These are phyloP conservation scores for Drosophila meridionalis DNA, from an alignment of 2,888 invertebrate genomes.

Conservation along the genomic window DNA sequence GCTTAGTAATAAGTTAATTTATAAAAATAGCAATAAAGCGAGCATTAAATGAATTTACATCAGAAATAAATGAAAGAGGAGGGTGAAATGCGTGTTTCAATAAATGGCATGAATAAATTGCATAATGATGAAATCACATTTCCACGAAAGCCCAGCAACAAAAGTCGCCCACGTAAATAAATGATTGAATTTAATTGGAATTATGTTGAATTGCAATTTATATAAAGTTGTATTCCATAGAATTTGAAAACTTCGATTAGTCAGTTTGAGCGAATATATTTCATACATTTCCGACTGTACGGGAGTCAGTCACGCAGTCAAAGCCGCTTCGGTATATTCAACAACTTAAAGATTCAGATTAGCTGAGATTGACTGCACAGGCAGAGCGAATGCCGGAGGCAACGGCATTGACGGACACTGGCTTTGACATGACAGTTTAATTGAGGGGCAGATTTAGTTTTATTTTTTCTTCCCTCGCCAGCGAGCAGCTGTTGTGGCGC, in stretches of 20 bases:
- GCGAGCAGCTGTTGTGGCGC: constrained; percentile 1
- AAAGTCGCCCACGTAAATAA: not conserved
- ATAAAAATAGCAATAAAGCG: constrained; percentile 35
- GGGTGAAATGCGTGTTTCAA: not conserved
- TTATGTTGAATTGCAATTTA: not conserved
- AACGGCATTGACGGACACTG: constrained; percentile 54
- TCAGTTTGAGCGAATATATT: too few relatives aligned
- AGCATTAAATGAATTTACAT: constrained; percentile 25
- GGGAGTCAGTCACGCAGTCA: too few relatives aligned
- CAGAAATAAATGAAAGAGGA: not conserved
- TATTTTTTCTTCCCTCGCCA: not conserved
- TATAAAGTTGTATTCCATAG: not conserved
- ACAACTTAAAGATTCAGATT: constrained; percentile 22
- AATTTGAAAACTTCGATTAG: not conserved
- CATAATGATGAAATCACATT: not conserved
- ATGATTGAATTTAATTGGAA: not conserved
- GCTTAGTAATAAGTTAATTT: not conserved
- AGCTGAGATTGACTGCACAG: constrained; percentile 14
- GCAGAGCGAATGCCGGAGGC: constrained; percentile 15
- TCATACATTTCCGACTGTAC: too few relatives aligned
- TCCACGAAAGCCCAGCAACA: not conserved
- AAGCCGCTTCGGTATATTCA: not conserved
- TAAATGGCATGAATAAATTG: not conserved
- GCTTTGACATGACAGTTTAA: constrained; percentile 78
- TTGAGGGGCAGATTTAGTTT: constrained; percentile 54